Percentiles rank a stretch among this genome's conserved stretches.
These are phyloP conservation scores for Gastrophysa polygoni DNA, from an alignment of 2,888 invertebrate genomes.

Conservation along the genomic window DNA sequence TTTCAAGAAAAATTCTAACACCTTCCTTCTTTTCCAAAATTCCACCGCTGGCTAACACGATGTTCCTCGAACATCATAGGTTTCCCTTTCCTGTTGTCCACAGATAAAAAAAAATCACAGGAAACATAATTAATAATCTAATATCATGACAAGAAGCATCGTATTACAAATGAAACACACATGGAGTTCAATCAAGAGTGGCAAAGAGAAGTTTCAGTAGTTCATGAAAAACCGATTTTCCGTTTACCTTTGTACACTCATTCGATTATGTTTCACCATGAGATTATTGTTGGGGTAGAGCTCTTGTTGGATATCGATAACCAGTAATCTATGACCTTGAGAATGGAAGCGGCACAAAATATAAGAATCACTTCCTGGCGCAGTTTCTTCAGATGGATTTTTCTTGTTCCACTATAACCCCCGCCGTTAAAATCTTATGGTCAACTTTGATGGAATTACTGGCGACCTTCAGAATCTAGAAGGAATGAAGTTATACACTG, in stretches of 20 bases:
- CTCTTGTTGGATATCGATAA: constrained; percentile 5
- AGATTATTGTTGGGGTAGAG: neutral
- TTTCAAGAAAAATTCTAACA: too few species aligned
- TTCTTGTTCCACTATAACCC: constrained; percentile 16
- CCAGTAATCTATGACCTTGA: constrained; percentile 16
- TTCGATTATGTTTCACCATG: neutral
- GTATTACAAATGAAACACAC: too few species aligned
- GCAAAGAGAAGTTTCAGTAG: too few species aligned
- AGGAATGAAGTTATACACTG: neutral
- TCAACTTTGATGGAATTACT: neutral
- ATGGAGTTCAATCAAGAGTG: too few species aligned
- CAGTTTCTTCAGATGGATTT: constrained; percentile 26
- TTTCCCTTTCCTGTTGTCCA: too few species aligned
- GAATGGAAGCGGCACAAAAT: constrained; percentile 6
- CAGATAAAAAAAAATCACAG: too few species aligned
- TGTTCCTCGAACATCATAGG: too few species aligned
- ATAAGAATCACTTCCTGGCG: constrained; percentile 23
- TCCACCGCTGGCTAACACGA: too few species aligned
- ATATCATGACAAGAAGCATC: too few species aligned
- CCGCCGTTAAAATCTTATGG: constrained; percentile 5
- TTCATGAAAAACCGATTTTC: too few species aligned
- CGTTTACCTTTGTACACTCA: neutral
- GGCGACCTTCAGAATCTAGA: neutral
- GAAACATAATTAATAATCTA: too few species aligned
- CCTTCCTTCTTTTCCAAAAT: too few species aligned